Evolutionary conservation across 1,140 invertebrate genomes (phyloP).

Genomic region (Augochlora pura): DNA sequence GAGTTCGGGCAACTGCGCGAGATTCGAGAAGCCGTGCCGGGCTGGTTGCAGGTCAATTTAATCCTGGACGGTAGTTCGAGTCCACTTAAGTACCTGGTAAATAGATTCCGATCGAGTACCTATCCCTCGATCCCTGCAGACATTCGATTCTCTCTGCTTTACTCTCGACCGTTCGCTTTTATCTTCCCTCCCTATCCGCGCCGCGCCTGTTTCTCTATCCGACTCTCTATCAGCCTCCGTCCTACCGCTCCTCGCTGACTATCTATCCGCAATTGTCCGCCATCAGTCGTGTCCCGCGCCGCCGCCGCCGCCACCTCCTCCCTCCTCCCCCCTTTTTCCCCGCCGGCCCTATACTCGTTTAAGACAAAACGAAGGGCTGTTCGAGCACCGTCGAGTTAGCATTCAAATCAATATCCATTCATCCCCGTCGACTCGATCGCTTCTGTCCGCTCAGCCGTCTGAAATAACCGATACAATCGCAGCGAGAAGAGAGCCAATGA

Average conservation of each 20-base stretch:
- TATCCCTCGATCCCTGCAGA: constrained; percentile 57
- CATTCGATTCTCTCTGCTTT: constrained; percentile 58
- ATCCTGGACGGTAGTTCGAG: constrained; percentile 63
- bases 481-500: neutral
- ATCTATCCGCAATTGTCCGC: constrained; percentile 32
- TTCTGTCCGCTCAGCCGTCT: neutral
- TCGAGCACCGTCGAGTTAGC: constrained; percentile 39
- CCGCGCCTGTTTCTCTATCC: neutral
- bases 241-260: neutral
- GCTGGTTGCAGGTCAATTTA: constrained; percentile 66
- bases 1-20: constrained; percentile 1
- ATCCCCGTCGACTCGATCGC: constrained; percentile 18
- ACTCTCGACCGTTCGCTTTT: constrained; percentile 28
- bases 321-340: neutral
- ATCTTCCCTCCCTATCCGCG: neutral
- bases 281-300: neutral
- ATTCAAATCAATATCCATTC: constrained; percentile 64
- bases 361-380: constrained; percentile 43
- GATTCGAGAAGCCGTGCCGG: constrained; percentile 42
- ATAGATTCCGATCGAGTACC: constrained; percentile 68
- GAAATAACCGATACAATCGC: constrained; percentile 1
- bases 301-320: no score
- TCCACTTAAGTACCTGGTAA: constrained; percentile 67
- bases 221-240: neutral
- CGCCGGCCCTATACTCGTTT: constrained; percentile 8